Evolutionary conservation across 92 coral and sea anemone species (phyloP).

Genomic region (Ricordea florida): DNA sequence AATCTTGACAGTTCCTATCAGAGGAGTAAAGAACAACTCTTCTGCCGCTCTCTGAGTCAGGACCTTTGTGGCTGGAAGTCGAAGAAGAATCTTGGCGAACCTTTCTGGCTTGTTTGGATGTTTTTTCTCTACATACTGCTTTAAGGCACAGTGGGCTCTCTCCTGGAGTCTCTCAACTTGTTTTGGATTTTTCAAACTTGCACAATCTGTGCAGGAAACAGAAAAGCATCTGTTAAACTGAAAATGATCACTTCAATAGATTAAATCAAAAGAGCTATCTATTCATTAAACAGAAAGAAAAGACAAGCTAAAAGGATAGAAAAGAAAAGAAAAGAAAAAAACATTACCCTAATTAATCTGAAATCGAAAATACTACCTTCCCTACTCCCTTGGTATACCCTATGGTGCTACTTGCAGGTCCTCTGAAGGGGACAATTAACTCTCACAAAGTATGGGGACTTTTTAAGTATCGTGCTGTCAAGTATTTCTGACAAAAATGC

Average conservation of each 20-base stretch:
- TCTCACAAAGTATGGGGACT: too few species aligned
- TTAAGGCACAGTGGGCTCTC: conserved; percentile 84
- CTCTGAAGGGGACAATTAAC: too few species aligned
- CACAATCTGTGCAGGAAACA: conserved; percentile 1
- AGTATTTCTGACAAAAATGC: too few species aligned
- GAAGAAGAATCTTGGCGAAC: conserved; percentile 88
- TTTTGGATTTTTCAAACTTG: conserved; percentile 60
- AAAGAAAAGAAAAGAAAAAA: neutral
- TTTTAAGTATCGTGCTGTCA: too few species aligned
- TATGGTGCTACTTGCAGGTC: too few species aligned
- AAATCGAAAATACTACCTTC: too few species aligned
- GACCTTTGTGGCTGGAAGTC: conserved; percentile 82
- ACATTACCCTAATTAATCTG: too few species aligned
- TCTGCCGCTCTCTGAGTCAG: conserved; percentile 79
- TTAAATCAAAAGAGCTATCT: too few species aligned
- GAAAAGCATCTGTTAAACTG: neutral
- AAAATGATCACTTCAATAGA: neutral
- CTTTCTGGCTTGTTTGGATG: conserved; percentile 74
- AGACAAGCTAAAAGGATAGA: too few species aligned
- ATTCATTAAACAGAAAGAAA: too few species aligned
- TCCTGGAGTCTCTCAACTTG: conserved; percentile 87
- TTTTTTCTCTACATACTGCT: conserved; percentile 70
- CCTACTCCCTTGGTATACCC: too few species aligned
- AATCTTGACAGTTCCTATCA: conserved; percentile 90
- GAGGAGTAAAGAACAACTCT: conserved; percentile 89